Conservation (phyloP, 2,113 vertebrate genomes). For the Tyrannus savana region DNA sequence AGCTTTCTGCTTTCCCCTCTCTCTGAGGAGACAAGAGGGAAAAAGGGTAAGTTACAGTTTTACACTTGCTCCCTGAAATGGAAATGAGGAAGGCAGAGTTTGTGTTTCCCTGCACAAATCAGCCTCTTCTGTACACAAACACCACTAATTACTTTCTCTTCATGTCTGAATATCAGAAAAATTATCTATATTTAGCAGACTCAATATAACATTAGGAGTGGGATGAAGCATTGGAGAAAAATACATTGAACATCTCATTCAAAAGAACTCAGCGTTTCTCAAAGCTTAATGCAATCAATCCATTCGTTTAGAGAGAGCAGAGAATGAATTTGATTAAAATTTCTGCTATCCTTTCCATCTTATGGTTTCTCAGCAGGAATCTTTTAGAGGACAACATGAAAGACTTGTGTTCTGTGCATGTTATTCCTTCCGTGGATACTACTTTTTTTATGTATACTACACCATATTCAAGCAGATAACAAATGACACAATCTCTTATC, state of each 20-base stretch:
- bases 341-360: background rate
- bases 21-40: background rate
- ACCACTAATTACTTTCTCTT: conserved; percentile 26
- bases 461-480: background rate
- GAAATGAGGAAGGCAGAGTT: background rate
- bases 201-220: background rate
- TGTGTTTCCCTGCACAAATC: background rate
- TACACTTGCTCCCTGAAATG: background rate
- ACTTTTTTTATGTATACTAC: background rate
- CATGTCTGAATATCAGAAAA: conserved; percentile 38
- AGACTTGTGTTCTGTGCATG: background rate
- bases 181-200: conserved; percentile 38
- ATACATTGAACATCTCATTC: background rate
- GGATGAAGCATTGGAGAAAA: background rate
- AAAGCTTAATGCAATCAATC: background rate
- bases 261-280: background rate
- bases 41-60: background rate
- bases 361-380: background rate
- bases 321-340: conserved; percentile 9
- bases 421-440: background rate
- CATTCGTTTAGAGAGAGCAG: background rate
- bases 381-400: background rate
- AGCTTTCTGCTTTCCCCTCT: background rate
- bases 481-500: background rate
- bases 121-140: conserved; percentile 23